Percentiles rank a stretch among this genome's conserved stretches.
These are phyloP conservation scores for Sminthurides aquaticus DNA, from an alignment of 2,888 invertebrate species.

Conservation along the genomic window DNA sequence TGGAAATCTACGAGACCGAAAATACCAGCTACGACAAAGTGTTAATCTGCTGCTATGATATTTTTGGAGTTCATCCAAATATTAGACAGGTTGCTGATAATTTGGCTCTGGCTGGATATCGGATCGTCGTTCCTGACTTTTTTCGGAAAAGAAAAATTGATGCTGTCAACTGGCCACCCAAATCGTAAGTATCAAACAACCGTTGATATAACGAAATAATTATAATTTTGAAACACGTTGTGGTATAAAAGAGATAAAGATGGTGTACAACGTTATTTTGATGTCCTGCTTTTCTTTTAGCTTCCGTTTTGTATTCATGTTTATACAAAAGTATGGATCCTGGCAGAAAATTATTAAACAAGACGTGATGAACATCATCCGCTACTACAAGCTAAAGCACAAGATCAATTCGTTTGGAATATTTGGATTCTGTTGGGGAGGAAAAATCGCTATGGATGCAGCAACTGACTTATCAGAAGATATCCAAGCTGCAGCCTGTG, in stretches of 20 bases:
- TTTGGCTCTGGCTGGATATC: constrained; percentile 28
- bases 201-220: too few species aligned
- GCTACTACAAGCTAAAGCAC: constrained; percentile 30
- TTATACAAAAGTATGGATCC: constrained; percentile 24
- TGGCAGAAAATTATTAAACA: constrained; percentile 30
- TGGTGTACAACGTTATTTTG: background rate
- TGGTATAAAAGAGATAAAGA: background rate
- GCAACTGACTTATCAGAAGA: constrained; percentile 25
- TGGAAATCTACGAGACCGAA: constrained; percentile 34
- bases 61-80: constrained; percentile 33
- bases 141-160: constrained; percentile 19
- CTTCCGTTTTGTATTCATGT: constrained; percentile 20
- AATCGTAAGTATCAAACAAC: constrained; percentile 30
- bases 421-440: constrained; percentile 41
- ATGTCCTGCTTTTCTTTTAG: background rate
- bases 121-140: constrained; percentile 38
- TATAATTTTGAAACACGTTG: too few species aligned
- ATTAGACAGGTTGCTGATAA: constrained; percentile 34
- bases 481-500: constrained; percentile 28
- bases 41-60: constrained; percentile 32
- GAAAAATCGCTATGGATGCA: constrained; percentile 32
- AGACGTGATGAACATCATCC: constrained; percentile 26
- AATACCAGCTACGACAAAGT: constrained; percentile 9
- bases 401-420: constrained; percentile 31
- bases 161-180: constrained; percentile 30